Base-by-base conservation (phyloP, 2,888 invertebrate genomes). In the Eupithecia insigniata region DNA sequence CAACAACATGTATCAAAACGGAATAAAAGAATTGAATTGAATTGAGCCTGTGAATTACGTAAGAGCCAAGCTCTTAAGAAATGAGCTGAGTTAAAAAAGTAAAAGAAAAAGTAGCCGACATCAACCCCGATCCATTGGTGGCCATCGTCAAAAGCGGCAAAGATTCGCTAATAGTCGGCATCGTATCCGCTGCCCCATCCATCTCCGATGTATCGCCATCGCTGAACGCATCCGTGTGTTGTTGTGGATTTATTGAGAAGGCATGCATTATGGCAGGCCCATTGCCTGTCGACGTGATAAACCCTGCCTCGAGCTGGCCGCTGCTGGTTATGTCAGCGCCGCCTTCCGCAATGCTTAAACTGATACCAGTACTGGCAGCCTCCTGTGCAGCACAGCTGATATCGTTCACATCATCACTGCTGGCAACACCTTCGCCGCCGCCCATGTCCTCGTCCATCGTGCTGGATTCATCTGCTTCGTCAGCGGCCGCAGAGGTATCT, bases 401-500 rank as follows among this genome's bases (percentile, higher is more conserved):
- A 69, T 94, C 94, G 71, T 94, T 93, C 6, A 94, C 92, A 79
- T 94, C 94, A 75, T 94, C 94, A 75, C 94, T 94, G 82, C 94
- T 94, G 5, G 94, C 94, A 0, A 94, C 94, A 4, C 94, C 94
- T 75, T 93, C 93, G 0, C 92, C 93, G 14, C 92, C 93, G 3
- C 93, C 93, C 90, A 94, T 90, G 72, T 94, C 94, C 81, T 94
- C 94, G 72, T 94, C 94, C 94, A 94, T 94, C 78, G 94, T 94
- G 81, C 94, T 94, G 18, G 94, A 94, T 82, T 94, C 94, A 84
- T 94, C 94, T 82, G 89, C 86, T 75, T 90, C 90, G 73, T 89
- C 92, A 60, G 83, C 82, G 8, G 83, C 80, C 73, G 80, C 85
- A 43, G 85, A 84, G 79, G 85, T 84, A 79, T 91, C 92, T 32